Percentiles rank a stretch among this genome's conserved stretches.
phyloP scores from a whole-genome alignment of 2,797 vertebrate species.

The Peromyscus aztecus region DNA sequence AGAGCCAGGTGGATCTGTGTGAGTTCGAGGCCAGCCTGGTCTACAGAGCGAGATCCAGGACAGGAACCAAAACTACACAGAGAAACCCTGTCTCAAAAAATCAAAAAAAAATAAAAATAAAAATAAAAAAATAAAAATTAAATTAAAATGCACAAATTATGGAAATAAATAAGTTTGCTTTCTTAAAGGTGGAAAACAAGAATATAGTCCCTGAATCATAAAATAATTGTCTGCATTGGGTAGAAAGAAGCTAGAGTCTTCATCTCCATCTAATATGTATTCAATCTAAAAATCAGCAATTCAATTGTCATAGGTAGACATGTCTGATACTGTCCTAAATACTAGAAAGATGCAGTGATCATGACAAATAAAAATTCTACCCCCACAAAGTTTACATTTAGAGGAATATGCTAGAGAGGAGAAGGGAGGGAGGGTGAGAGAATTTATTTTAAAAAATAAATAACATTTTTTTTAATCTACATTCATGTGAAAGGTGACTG shows the following conservation, averaged over 20 bases:
- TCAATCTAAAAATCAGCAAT: conserved; percentile 38
- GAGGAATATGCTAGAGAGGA: neutral
- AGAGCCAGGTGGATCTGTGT: too few relatives aligned
- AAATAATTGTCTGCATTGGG: conserved; percentile 18
- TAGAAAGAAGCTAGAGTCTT: conserved; percentile 29
- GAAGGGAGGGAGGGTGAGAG: neutral
- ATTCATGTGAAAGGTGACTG: conserved; percentile 11
- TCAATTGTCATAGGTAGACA: neutral
- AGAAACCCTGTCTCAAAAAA: too few relatives aligned
- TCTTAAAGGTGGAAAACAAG: conserved; percentile 46
- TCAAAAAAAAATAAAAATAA: too few relatives aligned
- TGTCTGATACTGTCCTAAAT: neutral
- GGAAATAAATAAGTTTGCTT: conserved; percentile 16
- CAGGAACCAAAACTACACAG: too few relatives aligned
- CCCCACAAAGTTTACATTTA: neutral
- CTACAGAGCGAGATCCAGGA: too few relatives aligned
- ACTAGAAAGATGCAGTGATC: neutral
- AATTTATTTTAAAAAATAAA: neutral
- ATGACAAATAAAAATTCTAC: conserved; percentile 2
- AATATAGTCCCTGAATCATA: neutral
- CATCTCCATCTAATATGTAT: conserved; percentile 7
- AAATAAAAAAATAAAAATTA: neutral
- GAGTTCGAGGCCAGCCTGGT: too few relatives aligned
- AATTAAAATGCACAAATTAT: conserved; percentile 50
- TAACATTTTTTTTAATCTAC: neutral